Evolutionary conservation across 2,888 invertebrate genomes (phyloP).

Genomic region (Orthosia cruda): DNA sequence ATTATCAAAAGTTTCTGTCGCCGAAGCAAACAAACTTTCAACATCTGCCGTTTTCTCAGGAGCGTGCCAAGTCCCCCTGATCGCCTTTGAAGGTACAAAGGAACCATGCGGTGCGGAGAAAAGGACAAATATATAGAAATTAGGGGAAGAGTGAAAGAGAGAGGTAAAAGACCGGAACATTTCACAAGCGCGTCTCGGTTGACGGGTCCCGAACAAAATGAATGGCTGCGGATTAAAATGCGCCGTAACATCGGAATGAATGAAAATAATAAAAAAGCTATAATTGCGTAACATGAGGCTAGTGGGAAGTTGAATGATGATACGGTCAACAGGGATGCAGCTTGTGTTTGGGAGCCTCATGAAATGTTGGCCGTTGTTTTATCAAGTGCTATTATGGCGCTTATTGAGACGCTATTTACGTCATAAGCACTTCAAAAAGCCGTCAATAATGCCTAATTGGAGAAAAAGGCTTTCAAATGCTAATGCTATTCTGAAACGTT

Average conservation of each 20-base stretch:
- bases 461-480: neutral
- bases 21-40: slow-evolving; percentile 84
- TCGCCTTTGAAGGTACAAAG: slow-evolving; percentile 86
- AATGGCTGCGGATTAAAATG: slow-evolving; percentile 89
- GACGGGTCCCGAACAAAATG: slow-evolving; percentile 90
- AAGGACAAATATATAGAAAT: slow-evolving; percentile 68
- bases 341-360: slow-evolving; percentile 29
- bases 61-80: slow-evolving; percentile 89
- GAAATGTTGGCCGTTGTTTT: slow-evolving; percentile 21
- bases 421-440: slow-evolving; percentile 17
- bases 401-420: slow-evolving; percentile 27
- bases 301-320: slow-evolving; percentile 73
- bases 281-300: slow-evolving; percentile 87
- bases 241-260: slow-evolving; percentile 87
- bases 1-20: slow-evolving; percentile 83
- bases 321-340: slow-evolving; percentile 63
- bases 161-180: slow-evolving; percentile 84
- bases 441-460: neutral
- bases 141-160: slow-evolving; percentile 70
- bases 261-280: slow-evolving; percentile 84
- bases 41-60: slow-evolving; percentile 91
- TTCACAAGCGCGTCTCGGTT: slow-evolving; percentile 89
- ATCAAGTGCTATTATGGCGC: neutral
- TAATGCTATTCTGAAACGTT: no score
- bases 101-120: slow-evolving; percentile 81